Evolutionary conservation across 2,888 invertebrate genomes (phyloP), one percentile per base, ranked within the genome.

Genomic region (Ophion slaviceki): DNA sequence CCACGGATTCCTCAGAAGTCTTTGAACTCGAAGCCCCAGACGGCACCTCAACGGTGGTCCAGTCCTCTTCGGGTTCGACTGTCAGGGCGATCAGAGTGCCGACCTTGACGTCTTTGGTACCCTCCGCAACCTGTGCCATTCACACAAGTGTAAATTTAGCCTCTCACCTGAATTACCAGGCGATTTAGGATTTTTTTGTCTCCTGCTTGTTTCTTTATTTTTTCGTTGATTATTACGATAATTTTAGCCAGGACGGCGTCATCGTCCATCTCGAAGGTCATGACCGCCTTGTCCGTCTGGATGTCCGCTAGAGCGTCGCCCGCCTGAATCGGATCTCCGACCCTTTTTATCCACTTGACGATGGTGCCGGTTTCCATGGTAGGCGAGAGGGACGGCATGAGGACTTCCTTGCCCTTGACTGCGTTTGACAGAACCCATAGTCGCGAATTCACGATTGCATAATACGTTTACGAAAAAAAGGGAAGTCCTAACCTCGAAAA

Each of bases 281-380:
- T 94, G 2, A 96, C 95, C 79, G 96, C 96, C 92, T 96, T 96
- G 91, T 96, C 96, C 0, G 96, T 96, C 91, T 96, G 95, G 89
- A 96, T 95, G 87, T 96, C 96, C 91, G 96, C 96, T 2, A 96
- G 89, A 5, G 95, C 94, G 92, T 96, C 96, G 11, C 96, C 96
- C 28, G 96, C 92, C 32, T 92, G 89, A 47, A 95, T 92, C 5
- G 91, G 79, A 59, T 95, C 95, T 86, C 96, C 96, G 94, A 95
- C 95, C 84, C 95, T 94, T 89, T 95, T 95, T 20, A 94, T 82
- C 95, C 95, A 95, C 88, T 95, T 95, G 0, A 95, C 94, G 57
- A 95, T 95, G 0, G 95, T 96, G 8, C 96, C 96, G 87, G 94
- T 95, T 83, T 95, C 94, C 96, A 96, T 96, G 5, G 96, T 96